Conservation (phyloP, 2,113 vertebrate species). For the Drymodes brunneopygia region DNA sequence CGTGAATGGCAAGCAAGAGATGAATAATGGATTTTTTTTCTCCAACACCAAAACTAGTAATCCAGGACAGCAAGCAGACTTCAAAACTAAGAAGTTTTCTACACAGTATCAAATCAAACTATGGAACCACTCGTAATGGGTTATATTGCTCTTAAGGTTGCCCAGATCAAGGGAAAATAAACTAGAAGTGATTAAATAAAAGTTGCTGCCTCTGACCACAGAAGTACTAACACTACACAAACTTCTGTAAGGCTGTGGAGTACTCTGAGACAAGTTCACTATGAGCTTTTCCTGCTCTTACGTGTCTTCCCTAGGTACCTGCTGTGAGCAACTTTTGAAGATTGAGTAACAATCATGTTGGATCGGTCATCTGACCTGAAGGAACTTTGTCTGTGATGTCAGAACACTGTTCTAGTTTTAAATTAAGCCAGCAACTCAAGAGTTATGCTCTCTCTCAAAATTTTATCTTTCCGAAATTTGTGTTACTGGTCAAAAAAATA, state of each 20-base stretch:
- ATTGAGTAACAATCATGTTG: background rate
- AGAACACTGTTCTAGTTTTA: background rate
- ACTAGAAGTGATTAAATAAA: background rate
- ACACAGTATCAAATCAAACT: background rate
- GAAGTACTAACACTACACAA: background rate
- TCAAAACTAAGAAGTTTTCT: background rate
- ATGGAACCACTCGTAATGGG: rapidly evolving
- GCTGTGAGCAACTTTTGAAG: background rate
- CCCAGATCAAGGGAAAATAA: background rate
- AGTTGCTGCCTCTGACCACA: background rate
- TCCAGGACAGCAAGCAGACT: rapidly evolving
- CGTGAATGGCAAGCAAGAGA: background rate
- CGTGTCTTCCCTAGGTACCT: background rate
- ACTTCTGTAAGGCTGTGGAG: background rate
- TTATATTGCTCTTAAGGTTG: background rate
- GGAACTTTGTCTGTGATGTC: background rate
- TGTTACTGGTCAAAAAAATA: background rate
- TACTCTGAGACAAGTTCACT: background rate
- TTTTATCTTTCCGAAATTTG: background rate
- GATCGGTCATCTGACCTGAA: background rate
- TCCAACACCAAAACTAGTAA: background rate
- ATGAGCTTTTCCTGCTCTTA: background rate
- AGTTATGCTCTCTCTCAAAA: background rate
- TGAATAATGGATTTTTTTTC: background rate
- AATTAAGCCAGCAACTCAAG: background rate